Evolutionary conservation across 2,113 vertebrate species (phyloP).

Genomic region (Lamprologus ornatipinnis): DNA sequence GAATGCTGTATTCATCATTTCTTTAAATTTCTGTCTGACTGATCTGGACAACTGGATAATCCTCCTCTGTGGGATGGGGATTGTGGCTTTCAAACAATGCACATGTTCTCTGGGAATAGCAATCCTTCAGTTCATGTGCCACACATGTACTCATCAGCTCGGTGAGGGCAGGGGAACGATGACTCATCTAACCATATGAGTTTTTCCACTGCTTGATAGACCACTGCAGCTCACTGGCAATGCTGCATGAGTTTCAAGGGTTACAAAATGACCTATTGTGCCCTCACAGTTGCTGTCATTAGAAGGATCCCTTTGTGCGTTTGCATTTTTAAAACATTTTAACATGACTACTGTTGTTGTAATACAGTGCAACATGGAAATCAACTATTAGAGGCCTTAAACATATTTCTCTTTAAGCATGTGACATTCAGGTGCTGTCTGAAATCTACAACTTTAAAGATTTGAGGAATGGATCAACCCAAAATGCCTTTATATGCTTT

Average conservation of each 20-base stretch:
- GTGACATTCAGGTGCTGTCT: not conserved
- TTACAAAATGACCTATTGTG: not conserved
- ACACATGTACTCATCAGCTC: not conserved
- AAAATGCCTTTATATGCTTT: not conserved
- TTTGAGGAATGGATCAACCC: not conserved
- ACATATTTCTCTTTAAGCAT: not conserved
- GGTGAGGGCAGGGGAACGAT: not conserved
- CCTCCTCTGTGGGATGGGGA: not conserved
- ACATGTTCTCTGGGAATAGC: not conserved
- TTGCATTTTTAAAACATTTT: not conserved
- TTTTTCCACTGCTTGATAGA: conserved; percentile 19
- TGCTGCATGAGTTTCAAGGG: not conserved
- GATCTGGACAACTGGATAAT: not conserved
- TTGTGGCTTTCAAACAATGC: not conserved
- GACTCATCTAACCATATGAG: conserved; percentile 31
- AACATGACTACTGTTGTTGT: not conserved
- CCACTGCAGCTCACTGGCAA: not conserved
- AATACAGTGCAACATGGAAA: not conserved
- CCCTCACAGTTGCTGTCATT: not conserved
- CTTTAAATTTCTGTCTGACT: not conserved
- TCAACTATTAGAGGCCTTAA: not conserved
- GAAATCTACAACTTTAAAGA: not conserved
- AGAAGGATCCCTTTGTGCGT: not conserved
- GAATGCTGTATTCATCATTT: not conserved
- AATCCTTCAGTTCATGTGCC: not conserved